phyloP scores from a whole-genome alignment of 2,113 vertebrate species.

The Sturnus vulgaris region DNA sequence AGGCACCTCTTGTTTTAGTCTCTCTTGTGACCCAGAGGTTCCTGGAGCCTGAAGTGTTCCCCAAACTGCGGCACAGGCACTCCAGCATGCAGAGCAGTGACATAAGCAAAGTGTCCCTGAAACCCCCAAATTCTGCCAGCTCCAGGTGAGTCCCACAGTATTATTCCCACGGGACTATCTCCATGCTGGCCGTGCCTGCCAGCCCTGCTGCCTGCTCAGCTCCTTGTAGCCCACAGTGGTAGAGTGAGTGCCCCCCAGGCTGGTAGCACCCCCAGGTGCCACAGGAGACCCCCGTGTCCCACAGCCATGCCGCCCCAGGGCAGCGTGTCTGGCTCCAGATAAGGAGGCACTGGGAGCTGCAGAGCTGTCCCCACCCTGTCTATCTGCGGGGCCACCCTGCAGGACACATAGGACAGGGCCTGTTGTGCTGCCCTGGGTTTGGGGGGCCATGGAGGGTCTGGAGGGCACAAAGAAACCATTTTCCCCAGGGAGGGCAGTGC shows the following conservation, averaged over 20 bases:
- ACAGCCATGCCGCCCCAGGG: not conserved
- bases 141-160: not conserved
- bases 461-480: fast-evolving
- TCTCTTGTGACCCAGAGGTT: not conserved
- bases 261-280: not conserved
- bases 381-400: not conserved
- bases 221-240: not conserved
- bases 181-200: not conserved
- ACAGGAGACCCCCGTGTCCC: not conserved
- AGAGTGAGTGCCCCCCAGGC: not conserved
- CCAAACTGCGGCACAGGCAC: not conserved
- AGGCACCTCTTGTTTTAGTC: not conserved
- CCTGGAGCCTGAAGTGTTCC: not conserved
- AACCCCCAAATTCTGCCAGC: not conserved
- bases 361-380: not conserved
- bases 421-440: not conserved
- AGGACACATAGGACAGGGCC: fast-evolving
- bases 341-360: not conserved
- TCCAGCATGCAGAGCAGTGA: not conserved
- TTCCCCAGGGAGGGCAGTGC: fast-evolving
- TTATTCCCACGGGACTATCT: not conserved
- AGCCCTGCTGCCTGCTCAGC: not conserved
- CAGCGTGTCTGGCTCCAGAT: not conserved
- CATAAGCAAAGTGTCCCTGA: not conserved
- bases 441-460: not conserved